Conservation (phyloP, 2,888 invertebrate genomes). For the Volucella zonaria region DNA sequence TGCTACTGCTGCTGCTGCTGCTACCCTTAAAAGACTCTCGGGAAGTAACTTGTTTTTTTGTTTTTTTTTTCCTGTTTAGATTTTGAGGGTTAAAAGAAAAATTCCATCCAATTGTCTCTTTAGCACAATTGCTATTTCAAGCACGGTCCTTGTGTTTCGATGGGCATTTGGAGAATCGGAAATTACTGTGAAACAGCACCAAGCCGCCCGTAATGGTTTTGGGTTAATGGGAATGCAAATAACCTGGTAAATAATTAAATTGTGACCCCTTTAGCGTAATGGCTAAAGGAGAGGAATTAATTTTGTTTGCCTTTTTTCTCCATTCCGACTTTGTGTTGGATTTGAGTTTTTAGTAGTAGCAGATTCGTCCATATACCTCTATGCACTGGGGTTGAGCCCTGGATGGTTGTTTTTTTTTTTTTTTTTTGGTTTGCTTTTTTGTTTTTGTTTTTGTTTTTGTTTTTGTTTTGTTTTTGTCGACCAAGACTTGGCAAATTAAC, state of each 20-base stretch:
- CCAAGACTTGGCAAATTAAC: constrained; percentile 52
- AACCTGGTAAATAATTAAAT: constrained; percentile 72
- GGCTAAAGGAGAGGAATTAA: constrained; percentile 50
- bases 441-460: background rate
- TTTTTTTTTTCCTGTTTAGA: constrained; percentile 8
- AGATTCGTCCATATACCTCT: no score
- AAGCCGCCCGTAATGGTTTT: constrained; percentile 57
- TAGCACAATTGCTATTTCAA: constrained; percentile 57
- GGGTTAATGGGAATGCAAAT: constrained; percentile 73
- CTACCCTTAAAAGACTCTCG: constrained; percentile 14
- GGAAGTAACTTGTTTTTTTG: background rate
- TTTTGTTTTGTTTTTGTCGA: background rate
- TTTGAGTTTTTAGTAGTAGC: no score
- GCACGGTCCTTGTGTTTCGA: constrained; percentile 32
- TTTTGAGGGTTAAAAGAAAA: constrained; percentile 22
- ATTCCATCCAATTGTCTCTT: constrained; percentile 62
- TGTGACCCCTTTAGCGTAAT: constrained; percentile 70
- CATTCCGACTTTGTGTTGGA: background rate
- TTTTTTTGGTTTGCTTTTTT: background rate
- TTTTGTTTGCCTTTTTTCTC: constrained; percentile 43
- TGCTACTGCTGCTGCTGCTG: background rate
- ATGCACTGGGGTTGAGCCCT: no score
- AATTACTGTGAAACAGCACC: constrained; percentile 57
- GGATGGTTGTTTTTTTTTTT: background rate
- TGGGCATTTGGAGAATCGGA: constrained; percentile 28